Evolutionary conservation across 2,113 vertebrate species (phyloP).

Genomic region (Sapayoa aenigma): DNA sequence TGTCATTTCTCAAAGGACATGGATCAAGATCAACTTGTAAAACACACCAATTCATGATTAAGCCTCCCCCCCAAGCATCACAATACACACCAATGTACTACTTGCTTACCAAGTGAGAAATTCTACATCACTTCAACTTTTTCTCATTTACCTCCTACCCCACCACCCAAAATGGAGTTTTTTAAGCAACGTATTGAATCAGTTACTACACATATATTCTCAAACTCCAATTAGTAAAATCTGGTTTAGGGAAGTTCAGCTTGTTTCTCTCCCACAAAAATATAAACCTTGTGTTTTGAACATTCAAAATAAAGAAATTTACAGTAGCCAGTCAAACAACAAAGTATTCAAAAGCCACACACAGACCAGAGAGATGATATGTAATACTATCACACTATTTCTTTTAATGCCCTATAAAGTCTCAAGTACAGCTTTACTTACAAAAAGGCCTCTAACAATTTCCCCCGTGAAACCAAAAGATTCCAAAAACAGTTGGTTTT

Average conservation of each 20-base stretch:
- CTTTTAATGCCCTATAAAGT: background rate
- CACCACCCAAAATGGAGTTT: background rate
- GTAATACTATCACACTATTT: background rate
- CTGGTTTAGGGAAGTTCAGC: background rate
- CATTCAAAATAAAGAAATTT: background rate
- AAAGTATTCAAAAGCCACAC: background rate
- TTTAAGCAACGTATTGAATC: background rate
- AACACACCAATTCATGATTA: background rate
- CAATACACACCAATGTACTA: background rate
- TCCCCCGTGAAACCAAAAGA: background rate
- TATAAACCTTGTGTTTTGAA: background rate
- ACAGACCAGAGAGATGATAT: background rate
- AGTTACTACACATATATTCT: background rate
- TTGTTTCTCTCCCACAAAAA: background rate
- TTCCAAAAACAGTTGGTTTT: background rate
- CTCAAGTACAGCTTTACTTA: background rate
- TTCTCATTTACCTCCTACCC: background rate
- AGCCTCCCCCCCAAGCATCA: fast-evolving
- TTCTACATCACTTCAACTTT: background rate
- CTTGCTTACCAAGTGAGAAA: background rate
- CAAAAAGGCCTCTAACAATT: background rate
- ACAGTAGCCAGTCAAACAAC: background rate
- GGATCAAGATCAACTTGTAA: background rate
- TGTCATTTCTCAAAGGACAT: background rate
- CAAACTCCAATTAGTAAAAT: background rate